Evolutionary conservation across 2,888 invertebrate species (phyloP).

Genomic region (Limnephilus auricula): DNA sequence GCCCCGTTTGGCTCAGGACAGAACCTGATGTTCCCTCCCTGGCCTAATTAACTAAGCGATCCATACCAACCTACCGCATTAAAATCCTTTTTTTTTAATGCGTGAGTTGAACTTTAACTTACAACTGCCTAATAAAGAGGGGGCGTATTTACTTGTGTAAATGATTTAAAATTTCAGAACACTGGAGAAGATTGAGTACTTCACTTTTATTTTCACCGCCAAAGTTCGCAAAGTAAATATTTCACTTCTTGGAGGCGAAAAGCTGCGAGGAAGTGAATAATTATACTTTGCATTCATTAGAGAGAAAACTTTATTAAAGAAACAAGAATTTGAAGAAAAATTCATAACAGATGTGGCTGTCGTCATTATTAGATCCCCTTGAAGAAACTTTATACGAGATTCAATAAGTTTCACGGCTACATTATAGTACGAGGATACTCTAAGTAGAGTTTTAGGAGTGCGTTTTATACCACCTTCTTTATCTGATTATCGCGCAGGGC

Average conservation of each 20-base stretch:
- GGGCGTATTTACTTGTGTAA: background rate
- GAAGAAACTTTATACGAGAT: background rate
- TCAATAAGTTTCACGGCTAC: background rate
- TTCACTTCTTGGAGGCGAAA: background rate
- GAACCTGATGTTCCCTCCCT: too few species aligned
- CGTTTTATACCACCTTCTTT: too few species aligned
- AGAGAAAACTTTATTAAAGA: background rate
- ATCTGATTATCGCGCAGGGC: too few species aligned
- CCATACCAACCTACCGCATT: background rate
- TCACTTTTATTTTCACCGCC: background rate
- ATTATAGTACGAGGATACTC: background rate
- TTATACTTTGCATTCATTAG: slow-evolving; percentile 2
- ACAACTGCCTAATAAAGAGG: background rate
- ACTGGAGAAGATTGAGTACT: background rate
- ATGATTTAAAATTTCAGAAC: background rate
- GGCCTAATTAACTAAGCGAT: background rate
- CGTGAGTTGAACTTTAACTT: background rate
- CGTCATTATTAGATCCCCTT: background rate
- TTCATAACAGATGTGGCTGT: background rate
- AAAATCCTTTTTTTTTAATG: background rate
- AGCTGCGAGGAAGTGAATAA: background rate
- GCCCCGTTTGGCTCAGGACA: too few species aligned
- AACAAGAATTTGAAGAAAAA: background rate
- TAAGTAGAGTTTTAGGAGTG: background rate
- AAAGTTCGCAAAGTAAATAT: background rate